These are phyloP conservation scores for Chaetorhynchus papuensis DNA, from an alignment of 2,113 vertebrate species.

Conservation along the genomic window DNA sequence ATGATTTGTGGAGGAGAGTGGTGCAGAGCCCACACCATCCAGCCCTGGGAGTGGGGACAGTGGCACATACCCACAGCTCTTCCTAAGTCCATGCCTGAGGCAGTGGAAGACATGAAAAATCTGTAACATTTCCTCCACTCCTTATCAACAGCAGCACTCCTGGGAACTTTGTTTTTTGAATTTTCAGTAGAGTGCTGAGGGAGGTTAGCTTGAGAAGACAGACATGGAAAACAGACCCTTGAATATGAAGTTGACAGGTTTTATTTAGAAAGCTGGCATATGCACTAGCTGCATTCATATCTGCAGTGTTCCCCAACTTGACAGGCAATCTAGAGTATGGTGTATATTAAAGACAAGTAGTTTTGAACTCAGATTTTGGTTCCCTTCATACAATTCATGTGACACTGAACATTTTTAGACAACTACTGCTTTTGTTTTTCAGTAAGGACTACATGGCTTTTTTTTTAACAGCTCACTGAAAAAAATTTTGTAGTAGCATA, in stretches of 20 bases:
- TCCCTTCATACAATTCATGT: background rate
- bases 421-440: conserved; percentile 28
- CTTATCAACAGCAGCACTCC: background rate
- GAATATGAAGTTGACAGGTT: conserved; percentile 48
- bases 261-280: conserved; percentile 64
- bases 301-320: conserved; percentile 26
- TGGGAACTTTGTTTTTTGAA: background rate
- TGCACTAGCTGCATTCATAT: conserved; percentile 32
- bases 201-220: conserved; percentile 9
- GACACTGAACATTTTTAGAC: conserved; percentile 16
- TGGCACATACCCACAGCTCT: no score
- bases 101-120: background rate
- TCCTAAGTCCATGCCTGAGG: background rate
- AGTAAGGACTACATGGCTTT: background rate
- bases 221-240: conserved; percentile 18
- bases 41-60: rapidly evolving
- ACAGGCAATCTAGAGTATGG: conserved; percentile 26
- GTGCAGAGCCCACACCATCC: rapidly evolving
- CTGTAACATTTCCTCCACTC: background rate
- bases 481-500: background rate
- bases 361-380: conserved; percentile 23
- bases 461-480: conserved; percentile 5
- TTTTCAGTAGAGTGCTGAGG: background rate
- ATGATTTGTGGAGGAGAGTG: background rate
- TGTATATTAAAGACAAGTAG: conserved; percentile 13